phyloP scores from a whole-genome alignment of 2,797 vertebrate genomes.

The Sebastes vulpes region DNA sequence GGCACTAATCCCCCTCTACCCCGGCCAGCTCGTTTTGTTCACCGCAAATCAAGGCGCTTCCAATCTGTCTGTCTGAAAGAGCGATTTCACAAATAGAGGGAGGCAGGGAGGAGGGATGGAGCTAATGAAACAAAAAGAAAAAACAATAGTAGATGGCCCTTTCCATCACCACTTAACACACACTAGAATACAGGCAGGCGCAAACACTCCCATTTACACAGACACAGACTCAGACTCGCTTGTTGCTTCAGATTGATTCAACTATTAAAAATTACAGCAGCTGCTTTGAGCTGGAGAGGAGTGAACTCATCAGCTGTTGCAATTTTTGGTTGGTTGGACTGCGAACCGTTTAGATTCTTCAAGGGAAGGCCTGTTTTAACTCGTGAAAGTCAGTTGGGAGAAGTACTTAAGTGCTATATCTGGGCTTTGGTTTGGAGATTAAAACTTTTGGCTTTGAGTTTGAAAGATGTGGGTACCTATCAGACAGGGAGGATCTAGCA shows the following conservation, averaged over 20 bases:
- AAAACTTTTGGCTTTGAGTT: not conserved
- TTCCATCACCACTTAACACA: constrained; percentile 14
- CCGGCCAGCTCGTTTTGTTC: constrained; percentile 53
- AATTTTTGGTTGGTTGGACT: not conserved
- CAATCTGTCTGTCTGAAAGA: constrained; percentile 46
- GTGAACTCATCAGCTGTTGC: not conserved
- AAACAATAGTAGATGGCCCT: constrained; percentile 7
- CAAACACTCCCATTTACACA: not conserved
- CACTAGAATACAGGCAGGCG: not conserved
- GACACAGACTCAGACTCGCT: not conserved
- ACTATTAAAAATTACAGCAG: not conserved
- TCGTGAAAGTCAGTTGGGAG: not conserved
- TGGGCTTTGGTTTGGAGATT: not conserved
- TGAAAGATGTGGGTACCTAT: not conserved
- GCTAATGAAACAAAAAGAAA: constrained; percentile 47
- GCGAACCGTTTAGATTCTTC: not conserved
- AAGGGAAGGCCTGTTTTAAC: not conserved
- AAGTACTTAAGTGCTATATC: not conserved
- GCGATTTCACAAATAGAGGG: constrained; percentile 36
- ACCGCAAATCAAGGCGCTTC: constrained; percentile 53
- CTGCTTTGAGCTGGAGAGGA: not conserved
- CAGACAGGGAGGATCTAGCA: not conserved
- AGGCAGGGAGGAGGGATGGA: constrained; percentile 24
- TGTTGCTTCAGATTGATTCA: not conserved
- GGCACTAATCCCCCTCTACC: constrained; percentile 61